These are phyloP conservation scores for Platysteira castanea DNA, from an alignment of 2,113 vertebrate species.

Conservation along the genomic window DNA sequence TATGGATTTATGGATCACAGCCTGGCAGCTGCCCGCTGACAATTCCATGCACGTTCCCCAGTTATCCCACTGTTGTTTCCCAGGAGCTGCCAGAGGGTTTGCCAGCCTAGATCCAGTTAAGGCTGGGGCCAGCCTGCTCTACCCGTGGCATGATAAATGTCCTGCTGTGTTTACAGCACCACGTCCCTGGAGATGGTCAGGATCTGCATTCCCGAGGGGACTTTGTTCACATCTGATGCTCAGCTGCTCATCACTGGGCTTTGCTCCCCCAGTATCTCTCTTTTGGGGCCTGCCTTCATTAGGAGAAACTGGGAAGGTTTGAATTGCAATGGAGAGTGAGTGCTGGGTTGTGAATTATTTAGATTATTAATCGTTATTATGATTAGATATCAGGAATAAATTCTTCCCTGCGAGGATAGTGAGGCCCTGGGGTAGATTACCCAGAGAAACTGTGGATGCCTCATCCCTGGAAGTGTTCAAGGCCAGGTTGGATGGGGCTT, in stretches of 20 bases:
- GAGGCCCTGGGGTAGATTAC: fast-evolving
- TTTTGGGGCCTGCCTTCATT: background rate
- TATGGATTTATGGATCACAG: background rate
- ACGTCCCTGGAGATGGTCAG: background rate
- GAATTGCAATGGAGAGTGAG: background rate
- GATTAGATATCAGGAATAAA: background rate
- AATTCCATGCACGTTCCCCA: background rate
- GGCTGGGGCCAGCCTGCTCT: background rate
- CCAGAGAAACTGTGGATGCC: background rate
- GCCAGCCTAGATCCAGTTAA: conserved; percentile 5
- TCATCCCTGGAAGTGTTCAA: background rate
- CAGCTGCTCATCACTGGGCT: background rate
- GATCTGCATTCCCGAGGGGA: background rate
- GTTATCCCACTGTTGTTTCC: background rate
- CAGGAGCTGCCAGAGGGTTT: background rate
- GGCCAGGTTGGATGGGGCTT: background rate
- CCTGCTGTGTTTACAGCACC: background rate
- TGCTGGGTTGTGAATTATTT: background rate
- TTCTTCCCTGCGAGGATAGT: background rate
- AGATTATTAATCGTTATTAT: background rate
- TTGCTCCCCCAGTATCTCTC: background rate
- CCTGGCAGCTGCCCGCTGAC: background rate
- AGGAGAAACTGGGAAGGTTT: background rate
- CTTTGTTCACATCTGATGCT: background rate
- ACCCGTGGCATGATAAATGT: background rate